These are phyloP conservation scores for Penaeus vannamei DNA, from an alignment of 1,140 invertebrate genomes.

Conservation along the genomic window DNA sequence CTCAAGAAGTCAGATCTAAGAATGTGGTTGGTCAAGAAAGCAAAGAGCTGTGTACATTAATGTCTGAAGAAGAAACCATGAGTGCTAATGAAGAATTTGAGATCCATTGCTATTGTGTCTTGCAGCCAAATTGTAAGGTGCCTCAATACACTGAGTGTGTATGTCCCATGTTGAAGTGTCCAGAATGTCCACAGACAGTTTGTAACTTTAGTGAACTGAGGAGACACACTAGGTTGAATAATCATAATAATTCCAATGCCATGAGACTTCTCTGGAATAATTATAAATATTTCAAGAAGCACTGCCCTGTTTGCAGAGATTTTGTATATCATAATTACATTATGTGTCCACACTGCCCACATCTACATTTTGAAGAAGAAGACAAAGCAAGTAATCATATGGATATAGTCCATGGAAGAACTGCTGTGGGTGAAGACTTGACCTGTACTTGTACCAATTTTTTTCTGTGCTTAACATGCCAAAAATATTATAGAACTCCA, in stretches of 20 bases:
- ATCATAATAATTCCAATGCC: constrained; percentile 33
- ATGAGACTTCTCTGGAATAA: constrained; percentile 44
- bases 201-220: constrained; percentile 37
- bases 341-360: constrained; percentile 49
- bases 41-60: no score
- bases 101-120: constrained; percentile 37
- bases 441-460: constrained; percentile 38
- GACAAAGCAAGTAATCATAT: constrained; percentile 35
- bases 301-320: constrained; percentile 32
- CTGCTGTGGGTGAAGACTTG: neutral
- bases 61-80: neutral
- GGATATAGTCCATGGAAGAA: constrained; percentile 31
- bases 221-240: constrained; percentile 37
- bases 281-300: constrained; percentile 47
- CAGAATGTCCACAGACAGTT: constrained; percentile 34
- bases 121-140: neutral
- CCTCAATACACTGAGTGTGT: constrained; percentile 13
- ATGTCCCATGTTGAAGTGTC: constrained; percentile 51
- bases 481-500: constrained; percentile 29
- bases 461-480: constrained; percentile 39
- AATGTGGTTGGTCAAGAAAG: neutral
- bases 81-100: neutral
- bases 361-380: constrained; percentile 46
- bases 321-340: constrained; percentile 30
- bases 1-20: neutral